These are phyloP conservation scores for Leistus spinibarbis DNA, from an alignment of 2,888 invertebrate genomes.

Conservation along the genomic window DNA sequence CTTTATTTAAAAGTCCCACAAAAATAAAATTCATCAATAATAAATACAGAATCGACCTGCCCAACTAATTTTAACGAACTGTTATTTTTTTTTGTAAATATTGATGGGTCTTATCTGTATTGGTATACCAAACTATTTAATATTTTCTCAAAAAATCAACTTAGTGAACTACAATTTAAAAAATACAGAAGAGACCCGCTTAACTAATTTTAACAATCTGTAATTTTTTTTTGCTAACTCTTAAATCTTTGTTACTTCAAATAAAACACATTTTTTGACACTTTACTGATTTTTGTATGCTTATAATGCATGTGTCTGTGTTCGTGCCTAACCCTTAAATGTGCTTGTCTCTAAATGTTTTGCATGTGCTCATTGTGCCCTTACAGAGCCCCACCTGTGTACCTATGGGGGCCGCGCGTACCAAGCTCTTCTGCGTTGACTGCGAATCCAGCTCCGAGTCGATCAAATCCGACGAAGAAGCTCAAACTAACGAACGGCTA, in stretches of 20 bases:
- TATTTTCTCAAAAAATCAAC: background rate
- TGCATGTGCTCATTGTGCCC: slow-evolving; percentile 8
- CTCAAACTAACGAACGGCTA: slow-evolving; percentile 44
- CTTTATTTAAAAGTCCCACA: background rate
- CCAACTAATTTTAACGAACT: background rate
- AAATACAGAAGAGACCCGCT: background rate
- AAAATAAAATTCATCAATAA: background rate
- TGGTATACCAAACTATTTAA: background rate
- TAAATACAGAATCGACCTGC: background rate
- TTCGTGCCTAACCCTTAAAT: background rate
- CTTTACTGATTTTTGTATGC: slow-evolving; percentile 2
- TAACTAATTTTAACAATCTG: slow-evolving; percentile 5
- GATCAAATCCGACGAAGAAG: slow-evolving; percentile 45
- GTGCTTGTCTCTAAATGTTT: slow-evolving; percentile 14
- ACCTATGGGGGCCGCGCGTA: slow-evolving; percentile 44
- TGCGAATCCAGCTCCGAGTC: slow-evolving; percentile 50
- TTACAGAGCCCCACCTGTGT: slow-evolving; percentile 49
- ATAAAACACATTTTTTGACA: slow-evolving; percentile 4
- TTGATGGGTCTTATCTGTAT: background rate
- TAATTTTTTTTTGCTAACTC: background rate
- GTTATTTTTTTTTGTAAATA: background rate
- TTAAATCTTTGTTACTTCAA: background rate
- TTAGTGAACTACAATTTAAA: background rate
- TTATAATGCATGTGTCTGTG: slow-evolving; percentile 6
- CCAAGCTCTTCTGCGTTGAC: slow-evolving; percentile 54